These are phyloP conservation scores for Benthosema pterotum DNA, from an alignment of 2,797 vertebrate species.

Conservation along the genomic window DNA sequence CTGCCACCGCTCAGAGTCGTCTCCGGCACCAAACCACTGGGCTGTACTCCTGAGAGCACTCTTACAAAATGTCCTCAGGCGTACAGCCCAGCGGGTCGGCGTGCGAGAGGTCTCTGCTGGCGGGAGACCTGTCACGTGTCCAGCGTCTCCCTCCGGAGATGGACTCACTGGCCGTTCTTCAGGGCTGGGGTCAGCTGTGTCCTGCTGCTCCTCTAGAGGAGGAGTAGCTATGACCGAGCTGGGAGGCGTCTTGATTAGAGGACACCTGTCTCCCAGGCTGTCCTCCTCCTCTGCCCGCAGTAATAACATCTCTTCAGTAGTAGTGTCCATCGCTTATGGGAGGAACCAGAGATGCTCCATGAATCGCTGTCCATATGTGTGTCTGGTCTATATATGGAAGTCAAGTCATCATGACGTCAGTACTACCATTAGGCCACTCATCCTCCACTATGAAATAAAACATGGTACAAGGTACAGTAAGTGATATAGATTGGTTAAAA, in stretches of 20 bases:
- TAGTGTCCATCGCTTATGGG: too few relatives aligned
- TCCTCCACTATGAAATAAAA: too few relatives aligned
- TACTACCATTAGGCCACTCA: too few relatives aligned
- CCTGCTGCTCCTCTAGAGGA: slow-evolving; percentile 27
- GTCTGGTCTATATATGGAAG: too few relatives aligned
- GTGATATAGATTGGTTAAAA: too few relatives aligned
- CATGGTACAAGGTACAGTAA: too few relatives aligned
- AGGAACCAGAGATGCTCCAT: slow-evolving; percentile 77
- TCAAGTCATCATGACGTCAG: slow-evolving; percentile 43
- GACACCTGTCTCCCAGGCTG: slow-evolving; percentile 75
- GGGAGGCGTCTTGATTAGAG: slow-evolving; percentile 86
- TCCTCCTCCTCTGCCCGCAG: slow-evolving; percentile 47
- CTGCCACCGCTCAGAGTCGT: slow-evolving; percentile 89
- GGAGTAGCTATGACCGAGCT: slow-evolving; percentile 85
- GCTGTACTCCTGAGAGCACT: slow-evolving; percentile 83
- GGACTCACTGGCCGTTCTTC: slow-evolving; percentile 66
- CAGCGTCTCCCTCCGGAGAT: not conserved
- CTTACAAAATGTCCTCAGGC: too few relatives aligned
- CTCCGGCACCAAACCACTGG: slow-evolving; percentile 93
- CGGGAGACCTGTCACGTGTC: not conserved
- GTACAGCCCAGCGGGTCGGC: slow-evolving; percentile 58
- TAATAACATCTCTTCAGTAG: slow-evolving; percentile 32
- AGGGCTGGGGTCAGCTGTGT: not conserved
- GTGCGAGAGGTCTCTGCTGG: not conserved
- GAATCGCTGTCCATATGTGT: slow-evolving; percentile 8